Base-by-base conservation (phyloP, 2,797 vertebrate genomes). In the Myripristis jacobus region DNA sequence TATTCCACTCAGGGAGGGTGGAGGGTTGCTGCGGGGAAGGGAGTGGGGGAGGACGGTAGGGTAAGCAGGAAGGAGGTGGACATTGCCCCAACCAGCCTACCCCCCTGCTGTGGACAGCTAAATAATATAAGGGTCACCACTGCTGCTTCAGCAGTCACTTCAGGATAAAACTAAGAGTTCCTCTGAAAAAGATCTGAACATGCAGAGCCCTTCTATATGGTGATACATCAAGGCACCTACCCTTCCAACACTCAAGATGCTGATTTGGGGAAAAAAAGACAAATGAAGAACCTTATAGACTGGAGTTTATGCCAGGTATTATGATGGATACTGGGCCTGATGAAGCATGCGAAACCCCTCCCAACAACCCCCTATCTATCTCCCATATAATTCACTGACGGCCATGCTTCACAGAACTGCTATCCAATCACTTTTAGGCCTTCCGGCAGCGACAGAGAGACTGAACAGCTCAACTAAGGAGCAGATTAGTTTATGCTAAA, bases 321-420 rank as follows among this genome's bases (percentile, higher is more conserved):
- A 60, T 80, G 69, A 84, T 75, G 22, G 34, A 75, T 51, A 62
- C 63, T 51, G 2, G 13, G 12, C 3, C 43, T 8, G 43, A 59
- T 68, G 59, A 85, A 74, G 65, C 50, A 58, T 76, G 43, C 27
- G 55, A 56, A 57, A 21, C 15, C 31, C 59, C 65, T 73, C 65
- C 47, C 10, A 57, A 44, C 65, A 79, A 81, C 71, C 47, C 57
- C 43, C 34, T 55, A 66, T 12, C n/a, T 58, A 56, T 72, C 73
- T 46, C 31, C 10, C 73, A 70, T 73, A 76, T 52, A 84, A 84
- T 82, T 80, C 24, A 47, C 29, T 43, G 22, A 73, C 62, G 50
- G 73, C 57, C 72, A 86, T 69, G 78, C 75, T 84, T 86, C 83
- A 76, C 53, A 62, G 57, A 70, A 72, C 65, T 75, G 36, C 73